These are phyloP conservation scores for Himalopsyche japonica DNA, from an alignment of 2,888 invertebrate genomes.

Conservation along the genomic window DNA sequence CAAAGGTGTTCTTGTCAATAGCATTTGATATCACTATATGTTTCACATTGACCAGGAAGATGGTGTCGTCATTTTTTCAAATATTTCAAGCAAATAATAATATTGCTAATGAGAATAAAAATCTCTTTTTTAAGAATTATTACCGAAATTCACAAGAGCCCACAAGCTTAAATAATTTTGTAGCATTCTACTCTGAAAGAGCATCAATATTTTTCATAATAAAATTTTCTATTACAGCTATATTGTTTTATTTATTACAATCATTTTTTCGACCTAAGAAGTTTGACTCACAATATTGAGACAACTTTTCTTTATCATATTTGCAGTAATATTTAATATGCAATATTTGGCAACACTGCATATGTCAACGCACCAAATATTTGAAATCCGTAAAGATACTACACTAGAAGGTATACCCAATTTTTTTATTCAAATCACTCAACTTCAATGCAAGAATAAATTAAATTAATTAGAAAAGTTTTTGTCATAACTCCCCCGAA, in stretches of 20 bases:
- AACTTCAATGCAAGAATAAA: no score
- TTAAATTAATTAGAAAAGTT: no score
- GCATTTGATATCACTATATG: background rate
- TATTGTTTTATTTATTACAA: background rate
- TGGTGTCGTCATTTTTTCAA: background rate
- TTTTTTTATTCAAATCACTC: no score
- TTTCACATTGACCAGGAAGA: background rate
- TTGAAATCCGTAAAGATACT: no score
- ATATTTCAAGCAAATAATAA: background rate
- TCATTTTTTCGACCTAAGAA: no score
- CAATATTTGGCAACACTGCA: no score
- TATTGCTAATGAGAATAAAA: background rate
- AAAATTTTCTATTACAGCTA: background rate
- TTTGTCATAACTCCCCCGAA: no score
- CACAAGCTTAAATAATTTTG: background rate
- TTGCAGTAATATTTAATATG: no score
- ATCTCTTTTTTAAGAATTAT: background rate
- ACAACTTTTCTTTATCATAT: no score
- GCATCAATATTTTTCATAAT: background rate
- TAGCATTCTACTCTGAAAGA: background rate
- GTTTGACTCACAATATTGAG: no score
- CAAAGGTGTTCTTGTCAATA: background rate
- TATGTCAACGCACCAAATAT: no score
- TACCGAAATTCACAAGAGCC: background rate
- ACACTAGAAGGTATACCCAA: no score